Percentiles rank a stretch among this genome's conserved stretches.
Conservation (phyloP, 2,888 invertebrate species). For the Erebia aethiops region DNA sequence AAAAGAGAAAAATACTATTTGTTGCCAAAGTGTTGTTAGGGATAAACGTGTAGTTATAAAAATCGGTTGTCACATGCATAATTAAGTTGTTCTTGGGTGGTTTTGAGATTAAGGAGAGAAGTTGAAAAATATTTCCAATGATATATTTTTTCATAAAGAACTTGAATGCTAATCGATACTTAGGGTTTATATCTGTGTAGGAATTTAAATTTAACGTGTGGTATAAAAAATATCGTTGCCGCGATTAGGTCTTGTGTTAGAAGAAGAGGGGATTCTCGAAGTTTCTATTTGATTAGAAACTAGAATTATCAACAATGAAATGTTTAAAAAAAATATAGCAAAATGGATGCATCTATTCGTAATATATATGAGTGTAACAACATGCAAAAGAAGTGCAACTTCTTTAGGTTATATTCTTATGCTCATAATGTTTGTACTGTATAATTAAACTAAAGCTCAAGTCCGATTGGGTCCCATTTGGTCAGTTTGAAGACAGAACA, state of each 20-base stretch:
- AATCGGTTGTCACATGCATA: constrained; percentile 81
- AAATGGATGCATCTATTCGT: not conserved
- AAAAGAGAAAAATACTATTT: constrained; percentile 66
- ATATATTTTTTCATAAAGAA: constrained; percentile 83
- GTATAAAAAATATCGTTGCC: constrained; percentile 67
- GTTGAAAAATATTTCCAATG: constrained; percentile 82
- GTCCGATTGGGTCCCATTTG: not conserved
- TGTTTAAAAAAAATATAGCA: constrained; percentile 1
- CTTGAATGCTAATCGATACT: constrained; percentile 80
- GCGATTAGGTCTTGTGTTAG: constrained; percentile 53
- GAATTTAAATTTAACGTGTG: constrained; percentile 79
- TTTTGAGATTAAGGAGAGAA: constrained; percentile 77
- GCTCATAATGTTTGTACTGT: not conserved
- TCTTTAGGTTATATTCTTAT: not conserved
- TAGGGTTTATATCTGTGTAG: constrained; percentile 82
- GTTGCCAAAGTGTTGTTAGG: constrained; percentile 84
- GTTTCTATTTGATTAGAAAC: constrained; percentile 16
- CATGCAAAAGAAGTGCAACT: not conserved
- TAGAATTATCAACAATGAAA: constrained; percentile 10
- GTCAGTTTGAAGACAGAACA: not conserved
- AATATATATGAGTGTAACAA: not conserved
- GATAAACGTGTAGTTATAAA: constrained; percentile 78
- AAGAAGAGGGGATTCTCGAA: constrained; percentile 34
- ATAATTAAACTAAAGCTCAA: not conserved
- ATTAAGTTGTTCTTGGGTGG: constrained; percentile 81